These are phyloP conservation scores for Halocaridina rubra DNA, from an alignment of 2,888 invertebrate genomes.

Conservation along the genomic window DNA sequence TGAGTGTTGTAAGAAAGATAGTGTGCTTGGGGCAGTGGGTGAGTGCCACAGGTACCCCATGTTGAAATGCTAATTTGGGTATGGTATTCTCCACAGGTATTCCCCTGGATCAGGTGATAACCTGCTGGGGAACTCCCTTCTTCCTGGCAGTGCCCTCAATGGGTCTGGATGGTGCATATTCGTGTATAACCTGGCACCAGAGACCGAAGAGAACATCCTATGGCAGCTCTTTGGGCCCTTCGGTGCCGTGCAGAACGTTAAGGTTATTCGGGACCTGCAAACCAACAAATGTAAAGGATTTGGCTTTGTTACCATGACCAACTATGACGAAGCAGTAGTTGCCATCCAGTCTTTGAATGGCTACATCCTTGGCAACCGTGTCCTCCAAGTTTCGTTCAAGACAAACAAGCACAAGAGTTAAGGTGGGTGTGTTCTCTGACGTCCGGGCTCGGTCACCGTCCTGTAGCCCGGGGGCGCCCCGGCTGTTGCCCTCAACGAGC, in stretches of 20 bases:
- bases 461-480: constrained; percentile 23
- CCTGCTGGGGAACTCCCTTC: constrained; percentile 81
- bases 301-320: constrained; percentile 98
- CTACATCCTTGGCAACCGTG: constrained; percentile 93
- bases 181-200: constrained; percentile 91
- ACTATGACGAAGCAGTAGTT: constrained; percentile 95
- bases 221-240: constrained; percentile 98
- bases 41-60: constrained; percentile 1
- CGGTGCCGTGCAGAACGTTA: constrained; percentile 96
- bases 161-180: constrained; percentile 94
- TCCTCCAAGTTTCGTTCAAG: constrained; percentile 87
- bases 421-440: constrained; percentile 34
- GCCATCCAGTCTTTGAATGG: constrained; percentile 97
- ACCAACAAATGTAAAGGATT: constrained; percentile 98
- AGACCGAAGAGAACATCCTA: constrained; percentile 89
- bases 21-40: constrained; percentile 33
- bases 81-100: constrained; percentile 73
- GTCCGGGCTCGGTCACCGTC: constrained; percentile 10
- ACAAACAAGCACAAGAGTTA: constrained; percentile 70
- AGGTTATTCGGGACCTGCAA: constrained; percentile 93
- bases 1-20: constrained; percentile 9
- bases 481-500: background rate
- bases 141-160: constrained; percentile 78
- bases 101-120: constrained; percentile 83
- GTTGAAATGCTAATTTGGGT: constrained; percentile 44